Percentiles rank a stretch among this genome's conserved stretches.
phyloP scores from a whole-genome alignment of 2,113 vertebrate genomes.

The Acanthochromis polyacanthus region DNA sequence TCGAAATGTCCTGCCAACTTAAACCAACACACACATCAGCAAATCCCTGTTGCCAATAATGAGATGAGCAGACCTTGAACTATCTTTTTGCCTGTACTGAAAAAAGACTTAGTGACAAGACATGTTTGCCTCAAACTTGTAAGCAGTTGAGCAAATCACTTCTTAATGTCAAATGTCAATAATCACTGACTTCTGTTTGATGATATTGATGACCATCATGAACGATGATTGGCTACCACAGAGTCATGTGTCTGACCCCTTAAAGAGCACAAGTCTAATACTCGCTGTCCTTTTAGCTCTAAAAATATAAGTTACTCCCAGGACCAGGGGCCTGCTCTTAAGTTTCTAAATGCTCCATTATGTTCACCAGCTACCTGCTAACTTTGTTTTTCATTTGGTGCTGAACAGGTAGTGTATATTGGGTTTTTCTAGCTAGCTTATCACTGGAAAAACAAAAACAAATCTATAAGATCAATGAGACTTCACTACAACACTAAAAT shows the following conservation, averaged over 20 bases:
- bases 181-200: not conserved
- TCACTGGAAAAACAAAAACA: not conserved
- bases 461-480: not conserved
- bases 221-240: too few species aligned
- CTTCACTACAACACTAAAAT: not conserved
- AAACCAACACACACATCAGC: slow-evolving; percentile 45
- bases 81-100: slow-evolving; percentile 39
- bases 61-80: slow-evolving; percentile 65
- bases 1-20: slow-evolving; percentile 69
- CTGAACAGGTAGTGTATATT: not conserved
- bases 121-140: not conserved
- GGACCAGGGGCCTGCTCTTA: not conserved
- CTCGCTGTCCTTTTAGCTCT: not conserved
- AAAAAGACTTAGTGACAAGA: slow-evolving; percentile 25
- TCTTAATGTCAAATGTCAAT: not conserved
- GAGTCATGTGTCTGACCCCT: not conserved
- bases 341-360: not conserved
- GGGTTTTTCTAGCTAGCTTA: slow-evolving; percentile 11
- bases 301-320: not conserved
- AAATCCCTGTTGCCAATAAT: slow-evolving; percentile 58
- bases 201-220: not conserved
- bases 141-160: not conserved
- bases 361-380: not conserved
- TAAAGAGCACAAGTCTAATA: not conserved
- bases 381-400: slow-evolving; percentile 8